These are phyloP conservation scores for Sinocyclocheilus anshuiensis DNA, from an alignment of 2,113 vertebrate species.

Conservation along the genomic window DNA sequence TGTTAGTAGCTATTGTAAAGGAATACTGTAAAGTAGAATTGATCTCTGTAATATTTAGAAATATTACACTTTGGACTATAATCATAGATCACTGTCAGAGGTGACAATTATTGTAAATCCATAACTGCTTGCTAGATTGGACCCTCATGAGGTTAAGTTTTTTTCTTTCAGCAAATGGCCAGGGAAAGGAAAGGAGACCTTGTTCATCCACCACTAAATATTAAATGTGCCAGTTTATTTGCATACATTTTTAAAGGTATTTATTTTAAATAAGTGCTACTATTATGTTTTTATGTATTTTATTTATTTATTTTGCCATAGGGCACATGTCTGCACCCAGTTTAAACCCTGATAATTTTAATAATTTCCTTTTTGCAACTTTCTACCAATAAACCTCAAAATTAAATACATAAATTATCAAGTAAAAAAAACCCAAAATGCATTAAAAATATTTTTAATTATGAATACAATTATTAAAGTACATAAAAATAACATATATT, in stretches of 20 bases:
- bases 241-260: not conserved
- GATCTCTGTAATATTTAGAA: constrained; percentile 42
- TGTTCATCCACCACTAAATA: not conserved
- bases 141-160: not conserved
- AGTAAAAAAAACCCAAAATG: not conserved
- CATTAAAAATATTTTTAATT: not conserved
- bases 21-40: constrained; percentile 21
- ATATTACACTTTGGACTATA: not conserved
- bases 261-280: no score
- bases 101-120: constrained; percentile 33
- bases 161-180: not conserved
- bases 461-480: not conserved
- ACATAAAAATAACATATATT: not conserved
- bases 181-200: not conserved
- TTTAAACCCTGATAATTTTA: no score
- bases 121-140: constrained; percentile 1
- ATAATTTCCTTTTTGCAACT: not conserved
- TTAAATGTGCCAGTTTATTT: not conserved
- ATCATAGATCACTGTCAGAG: constrained; percentile 42
- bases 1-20: constrained; percentile 34
- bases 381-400: not conserved
- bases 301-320: no score
- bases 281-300: not conserved
- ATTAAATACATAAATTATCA: not conserved
- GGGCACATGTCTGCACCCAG: no score